Percentiles rank a stretch among this genome's conserved stretches.
These are phyloP conservation scores for Malacoctenus gilli DNA, from an alignment of 2,797 vertebrate species.

Conservation along the genomic window DNA sequence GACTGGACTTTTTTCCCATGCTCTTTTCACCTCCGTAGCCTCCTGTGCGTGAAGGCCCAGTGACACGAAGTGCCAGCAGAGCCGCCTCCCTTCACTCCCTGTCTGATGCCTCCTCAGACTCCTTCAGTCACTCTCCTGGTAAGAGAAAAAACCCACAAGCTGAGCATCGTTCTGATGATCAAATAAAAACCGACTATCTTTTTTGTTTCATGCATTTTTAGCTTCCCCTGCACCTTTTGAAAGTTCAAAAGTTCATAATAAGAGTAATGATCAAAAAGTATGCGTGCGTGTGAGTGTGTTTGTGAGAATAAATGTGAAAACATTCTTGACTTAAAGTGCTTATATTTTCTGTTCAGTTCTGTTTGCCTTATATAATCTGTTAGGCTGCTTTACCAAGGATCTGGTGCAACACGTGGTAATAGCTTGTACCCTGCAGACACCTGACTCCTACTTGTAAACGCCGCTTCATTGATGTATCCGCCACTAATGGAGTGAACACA, in stretches of 20 bases:
- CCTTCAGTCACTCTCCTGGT: constrained; percentile 89
- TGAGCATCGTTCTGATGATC: constrained; percentile 1
- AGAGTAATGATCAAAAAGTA: not conserved
- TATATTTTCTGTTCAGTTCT: constrained; percentile 10
- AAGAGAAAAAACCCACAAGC: constrained; percentile 31
- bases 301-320: no score
- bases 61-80: constrained; percentile 72
- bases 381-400: constrained; percentile 51
- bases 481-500: constrained; percentile 55
- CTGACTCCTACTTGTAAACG: constrained; percentile 59
- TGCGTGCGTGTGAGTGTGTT: no score
- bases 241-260: not conserved
- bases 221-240: no score
- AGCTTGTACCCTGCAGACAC: constrained; percentile 33
- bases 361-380: constrained; percentile 33
- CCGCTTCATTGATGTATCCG: constrained; percentile 55
- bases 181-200: constrained; percentile 4
- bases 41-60: constrained; percentile 79
- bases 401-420: constrained; percentile 37
- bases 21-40: constrained; percentile 84
- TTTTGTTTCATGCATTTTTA: not conserved
- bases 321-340: not conserved
- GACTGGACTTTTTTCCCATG: not conserved
- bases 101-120: constrained; percentile 86
- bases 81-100: constrained; percentile 84